Evolutionary conservation across 2,113 vertebrate species (phyloP).

Genomic region (Morone saxatilis): DNA sequence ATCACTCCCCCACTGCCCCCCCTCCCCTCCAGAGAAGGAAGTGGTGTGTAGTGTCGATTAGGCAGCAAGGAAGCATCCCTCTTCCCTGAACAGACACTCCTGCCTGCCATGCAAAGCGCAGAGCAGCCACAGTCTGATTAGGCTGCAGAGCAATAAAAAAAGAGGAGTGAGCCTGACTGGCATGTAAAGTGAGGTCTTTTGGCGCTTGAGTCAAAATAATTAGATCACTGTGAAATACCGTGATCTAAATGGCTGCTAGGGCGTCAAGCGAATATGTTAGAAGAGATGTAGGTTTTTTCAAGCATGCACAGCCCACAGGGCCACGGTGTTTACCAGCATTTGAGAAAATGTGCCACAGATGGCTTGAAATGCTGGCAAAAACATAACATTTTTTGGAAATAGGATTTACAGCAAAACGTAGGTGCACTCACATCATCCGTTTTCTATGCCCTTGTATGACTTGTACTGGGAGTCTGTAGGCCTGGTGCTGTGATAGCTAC

Average conservation of each 20-base stretch:
- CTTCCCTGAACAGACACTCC: conserved; percentile 70
- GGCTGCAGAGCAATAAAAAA: conserved; percentile 65
- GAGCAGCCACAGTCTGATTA: conserved; percentile 71
- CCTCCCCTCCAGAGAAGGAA: conserved; percentile 68
- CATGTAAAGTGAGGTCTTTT: conserved; percentile 73
- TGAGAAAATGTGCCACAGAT: conserved; percentile 32
- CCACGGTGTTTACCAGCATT: conserved; percentile 24
- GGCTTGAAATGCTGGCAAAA: conserved; percentile 34
- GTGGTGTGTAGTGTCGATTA: conserved; percentile 67
- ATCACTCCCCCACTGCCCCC: background rate
- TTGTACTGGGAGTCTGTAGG: background rate
- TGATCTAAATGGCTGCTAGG: conserved; percentile 40
- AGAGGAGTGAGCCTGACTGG: conserved; percentile 68
- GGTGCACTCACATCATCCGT: background rate
- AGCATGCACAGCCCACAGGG: conserved; percentile 28
- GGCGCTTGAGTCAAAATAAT: conserved; percentile 74
- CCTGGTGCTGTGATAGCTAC: background rate
- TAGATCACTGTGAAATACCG: conserved; percentile 64
- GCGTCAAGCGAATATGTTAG: conserved; percentile 42
- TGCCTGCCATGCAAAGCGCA: conserved; percentile 71
- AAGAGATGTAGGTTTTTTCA: conserved; percentile 48
- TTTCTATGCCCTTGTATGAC: conserved; percentile 5
- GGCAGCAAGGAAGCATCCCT: conserved; percentile 73
- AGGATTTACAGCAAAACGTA: conserved; percentile 15
- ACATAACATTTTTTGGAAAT: background rate